phyloP scores from a whole-genome alignment of 2,888 invertebrate genomes.

The Hirtodrosophila confusa region DNA sequence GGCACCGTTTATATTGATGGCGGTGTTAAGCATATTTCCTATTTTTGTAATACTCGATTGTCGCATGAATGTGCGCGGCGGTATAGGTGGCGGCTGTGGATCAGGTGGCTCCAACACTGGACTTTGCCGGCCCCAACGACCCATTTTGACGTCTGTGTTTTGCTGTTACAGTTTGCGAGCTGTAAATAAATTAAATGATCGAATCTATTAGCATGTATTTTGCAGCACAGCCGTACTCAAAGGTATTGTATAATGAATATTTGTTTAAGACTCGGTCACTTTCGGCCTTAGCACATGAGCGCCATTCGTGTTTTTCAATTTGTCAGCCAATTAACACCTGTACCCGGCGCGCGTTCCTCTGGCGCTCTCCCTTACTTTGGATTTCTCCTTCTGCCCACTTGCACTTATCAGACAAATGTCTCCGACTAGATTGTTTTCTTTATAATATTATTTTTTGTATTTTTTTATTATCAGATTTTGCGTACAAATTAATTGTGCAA shows the following conservation, averaged over 20 bases:
- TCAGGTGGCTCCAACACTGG: slow-evolving; percentile 83
- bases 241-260: slow-evolving; percentile 66
- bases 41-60: slow-evolving; percentile 88
- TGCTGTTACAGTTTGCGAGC: slow-evolving; percentile 44
- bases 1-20: slow-evolving; percentile 85
- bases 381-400: slow-evolving; percentile 39
- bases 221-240: slow-evolving; percentile 11
- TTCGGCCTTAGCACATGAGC: slow-evolving; percentile 64
- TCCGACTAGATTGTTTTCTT: slow-evolving; percentile 22
- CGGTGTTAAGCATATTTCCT: slow-evolving; percentile 87
- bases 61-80: slow-evolving; percentile 85
- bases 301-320: slow-evolving; percentile 70
- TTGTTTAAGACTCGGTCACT: slow-evolving; percentile 53
- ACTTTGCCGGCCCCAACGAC: slow-evolving; percentile 83
- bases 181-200: slow-evolving; percentile 65
- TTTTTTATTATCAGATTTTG: slow-evolving; percentile 22
- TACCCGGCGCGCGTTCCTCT: too few relatives aligned
- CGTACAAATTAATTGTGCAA: slow-evolving; percentile 67
- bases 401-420: slow-evolving; percentile 46
- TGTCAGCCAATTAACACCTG: slow-evolving; percentile 74
- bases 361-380: slow-evolving; percentile 8
- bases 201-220: slow-evolving; percentile 59
- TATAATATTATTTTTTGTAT: slow-evolving; percentile 20
- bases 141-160: slow-evolving; percentile 67
- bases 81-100: slow-evolving; percentile 81